These are phyloP conservation scores for Struthio camelus DNA, from an alignment of 2,113 vertebrate species.

Conservation along the genomic window DNA sequence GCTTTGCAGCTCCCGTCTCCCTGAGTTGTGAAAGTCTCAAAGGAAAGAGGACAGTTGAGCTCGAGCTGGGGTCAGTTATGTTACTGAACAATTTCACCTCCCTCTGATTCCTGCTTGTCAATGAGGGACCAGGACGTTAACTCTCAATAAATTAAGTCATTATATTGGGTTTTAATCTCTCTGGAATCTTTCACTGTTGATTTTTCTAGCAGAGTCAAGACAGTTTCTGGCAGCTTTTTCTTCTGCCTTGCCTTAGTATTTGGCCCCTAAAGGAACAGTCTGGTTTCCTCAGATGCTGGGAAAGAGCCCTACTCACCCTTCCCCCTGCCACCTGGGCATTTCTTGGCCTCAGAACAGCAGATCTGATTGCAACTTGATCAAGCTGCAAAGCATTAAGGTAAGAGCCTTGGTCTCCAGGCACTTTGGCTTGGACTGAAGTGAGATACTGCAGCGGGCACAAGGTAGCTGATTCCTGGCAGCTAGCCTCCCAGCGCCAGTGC, in stretches of 20 bases:
- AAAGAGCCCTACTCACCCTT: not conserved
- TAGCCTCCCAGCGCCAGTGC: not conserved
- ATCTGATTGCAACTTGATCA: conserved; percentile 1
- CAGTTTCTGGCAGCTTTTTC: not conserved
- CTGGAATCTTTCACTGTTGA: not conserved
- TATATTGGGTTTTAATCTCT: not conserved
- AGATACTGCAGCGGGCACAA: not conserved
- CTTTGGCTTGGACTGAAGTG: not conserved
- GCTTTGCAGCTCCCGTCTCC: rapidly evolving
- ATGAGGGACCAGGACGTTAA: conserved; percentile 5
- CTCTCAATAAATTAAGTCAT: conserved; percentile 22
- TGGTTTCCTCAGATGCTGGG: not conserved
- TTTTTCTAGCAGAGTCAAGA: not conserved
- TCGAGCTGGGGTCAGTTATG: not conserved
- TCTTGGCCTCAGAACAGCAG: not conserved
- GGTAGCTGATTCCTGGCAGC: not conserved
- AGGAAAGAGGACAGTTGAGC: not conserved
- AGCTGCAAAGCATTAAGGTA: not conserved
- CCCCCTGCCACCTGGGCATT: not conserved
- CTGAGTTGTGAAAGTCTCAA: not conserved
- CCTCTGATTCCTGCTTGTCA: not conserved
- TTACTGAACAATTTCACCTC: conserved; percentile 14
- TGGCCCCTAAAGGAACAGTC: not conserved
- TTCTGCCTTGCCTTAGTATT: not conserved
- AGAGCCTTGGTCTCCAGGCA: not conserved